phyloP scores from a whole-genome alignment of 2,888 invertebrate species.

The Calephelis perditalis region DNA sequence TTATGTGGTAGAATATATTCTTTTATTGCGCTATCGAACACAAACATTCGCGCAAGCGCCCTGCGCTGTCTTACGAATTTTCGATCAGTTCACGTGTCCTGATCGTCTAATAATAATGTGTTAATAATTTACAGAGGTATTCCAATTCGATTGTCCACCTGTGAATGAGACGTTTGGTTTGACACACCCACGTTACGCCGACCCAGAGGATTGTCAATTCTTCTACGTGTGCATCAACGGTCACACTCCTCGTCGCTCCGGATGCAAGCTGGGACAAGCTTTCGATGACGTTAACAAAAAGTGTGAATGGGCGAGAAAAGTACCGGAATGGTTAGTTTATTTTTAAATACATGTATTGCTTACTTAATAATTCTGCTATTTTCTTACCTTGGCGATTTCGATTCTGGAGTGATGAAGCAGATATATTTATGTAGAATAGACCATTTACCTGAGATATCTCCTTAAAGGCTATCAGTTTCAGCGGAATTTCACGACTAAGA shows the following conservation, averaged over 20 bases:
- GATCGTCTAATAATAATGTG: too few relatives aligned
- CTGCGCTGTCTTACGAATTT: too few relatives aligned
- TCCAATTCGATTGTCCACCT: slow-evolving; percentile 89
- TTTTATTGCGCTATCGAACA: too few relatives aligned
- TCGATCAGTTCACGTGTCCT: too few relatives aligned
- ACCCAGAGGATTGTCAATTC: slow-evolving; percentile 93
- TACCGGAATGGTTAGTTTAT: slow-evolving; percentile 89
- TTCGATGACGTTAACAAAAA: slow-evolving; percentile 88
- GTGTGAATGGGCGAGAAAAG: slow-evolving; percentile 92
- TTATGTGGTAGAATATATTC: too few relatives aligned
- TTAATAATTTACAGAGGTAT: slow-evolving; percentile 79
- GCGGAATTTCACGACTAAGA: too few relatives aligned
- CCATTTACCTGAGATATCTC: too few relatives aligned
- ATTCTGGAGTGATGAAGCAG: too few relatives aligned
- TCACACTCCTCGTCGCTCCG: slow-evolving; percentile 88
- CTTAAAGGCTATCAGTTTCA: too few relatives aligned
- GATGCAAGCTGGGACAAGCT: slow-evolving; percentile 92
- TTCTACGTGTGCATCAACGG: slow-evolving; percentile 96
- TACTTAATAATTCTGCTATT: not conserved
- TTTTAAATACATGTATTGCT: not conserved
- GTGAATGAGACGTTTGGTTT: slow-evolving; percentile 84
- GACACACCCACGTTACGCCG: slow-evolving; percentile 91
- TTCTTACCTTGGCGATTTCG: too few relatives aligned
- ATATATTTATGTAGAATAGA: too few relatives aligned
- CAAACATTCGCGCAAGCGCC: too few relatives aligned